phyloP scores from a whole-genome alignment of 2,113 vertebrate species.

The Salvelinus namaycush region DNA sequence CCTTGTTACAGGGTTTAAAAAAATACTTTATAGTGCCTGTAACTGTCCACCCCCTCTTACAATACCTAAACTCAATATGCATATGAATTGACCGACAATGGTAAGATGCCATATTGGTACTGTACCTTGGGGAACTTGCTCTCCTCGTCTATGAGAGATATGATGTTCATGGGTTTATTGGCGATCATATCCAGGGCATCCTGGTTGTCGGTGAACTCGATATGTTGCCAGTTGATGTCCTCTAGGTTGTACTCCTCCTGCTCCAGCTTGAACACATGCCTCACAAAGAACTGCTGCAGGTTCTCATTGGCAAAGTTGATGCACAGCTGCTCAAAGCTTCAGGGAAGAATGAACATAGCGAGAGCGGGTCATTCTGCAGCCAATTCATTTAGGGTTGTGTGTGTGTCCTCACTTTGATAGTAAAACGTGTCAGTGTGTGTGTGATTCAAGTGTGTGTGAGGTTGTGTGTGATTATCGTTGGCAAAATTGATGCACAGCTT shows the following conservation, averaged over 20 bases:
- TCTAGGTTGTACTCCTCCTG: constrained; percentile 99
- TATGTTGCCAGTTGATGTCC: constrained; percentile 98
- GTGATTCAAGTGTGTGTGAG: background rate
- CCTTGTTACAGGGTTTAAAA: too few relatives aligned
- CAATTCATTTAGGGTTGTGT: too few relatives aligned
- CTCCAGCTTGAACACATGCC: constrained; percentile 96
- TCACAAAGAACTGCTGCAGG: constrained; percentile 97
- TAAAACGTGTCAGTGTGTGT: background rate
- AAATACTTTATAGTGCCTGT: too few relatives aligned
- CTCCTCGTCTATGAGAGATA: constrained; percentile 97
- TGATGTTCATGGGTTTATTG: constrained; percentile 98
- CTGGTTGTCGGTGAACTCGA: constrained; percentile 98
- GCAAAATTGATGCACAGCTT: constrained; percentile 99
- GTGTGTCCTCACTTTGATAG: background rate
- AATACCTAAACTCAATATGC: too few relatives aligned
- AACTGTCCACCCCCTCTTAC: too few relatives aligned
- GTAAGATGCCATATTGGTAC: background rate
- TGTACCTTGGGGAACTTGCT: constrained; percentile 98
- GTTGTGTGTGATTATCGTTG: constrained; percentile 81
- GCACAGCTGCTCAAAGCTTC: constrained; percentile 96
- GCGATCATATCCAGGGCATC: constrained; percentile 98
- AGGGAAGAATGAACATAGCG: too few relatives aligned
- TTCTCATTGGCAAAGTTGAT: constrained; percentile 99
- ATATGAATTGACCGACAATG: too few relatives aligned
- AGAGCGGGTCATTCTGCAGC: background rate